Base-by-base conservation (phyloP, 2,113 vertebrate genomes). In the Chauna torquata region DNA sequence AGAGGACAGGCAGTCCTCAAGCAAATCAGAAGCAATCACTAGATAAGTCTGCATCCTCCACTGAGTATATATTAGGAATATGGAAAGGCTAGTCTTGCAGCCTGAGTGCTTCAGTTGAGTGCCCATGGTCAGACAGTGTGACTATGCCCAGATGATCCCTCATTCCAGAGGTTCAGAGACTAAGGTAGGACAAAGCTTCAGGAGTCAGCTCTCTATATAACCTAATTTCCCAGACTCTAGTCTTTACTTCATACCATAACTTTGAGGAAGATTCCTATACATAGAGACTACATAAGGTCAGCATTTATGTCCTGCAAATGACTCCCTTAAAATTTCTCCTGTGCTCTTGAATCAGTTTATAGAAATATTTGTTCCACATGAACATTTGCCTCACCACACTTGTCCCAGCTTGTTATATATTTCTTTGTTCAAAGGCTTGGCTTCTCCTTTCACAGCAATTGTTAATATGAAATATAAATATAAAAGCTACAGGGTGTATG, bases 341-440 rank as follows among this genome's bases (percentile, higher is more conserved):
- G 70, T 75, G 91, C n/a, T 94, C 94, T 97, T 97, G 96, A 95
- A 95, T 38, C 28, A 10, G 91, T 97, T 96, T 96, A 66, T 61
- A 71, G 92, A 94, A 96, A 96, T 94, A 97, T 97, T 97, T 96
- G 82, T 95, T 95, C 97, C 96, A 96, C 91, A 90, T 96, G 96
- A 92, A 96, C 89, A 95, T 97, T 97, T 95, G 91, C 96, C 87
- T 96, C 55, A 94, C 91, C 94, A 89, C 91, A 96, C 86, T 95
- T 96, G 92, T 97, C 96, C 92, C 82, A 94, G 82, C 78, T 97
- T 94, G 78, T 97, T 96, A 96, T 72, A 38, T 90, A 87, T 92
- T 96, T 94, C 94, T 96, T 97, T 97, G 95, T 96, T 97, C 97
- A 97, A 95, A 97, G 91, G 38, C 66, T 89, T 92, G 91, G 84